A percentile compares a stretch with the other conserved stretches of the same genome.
Conservation (phyloP, 2,888 invertebrate genomes). For the Athrips mouffetella region DNA sequence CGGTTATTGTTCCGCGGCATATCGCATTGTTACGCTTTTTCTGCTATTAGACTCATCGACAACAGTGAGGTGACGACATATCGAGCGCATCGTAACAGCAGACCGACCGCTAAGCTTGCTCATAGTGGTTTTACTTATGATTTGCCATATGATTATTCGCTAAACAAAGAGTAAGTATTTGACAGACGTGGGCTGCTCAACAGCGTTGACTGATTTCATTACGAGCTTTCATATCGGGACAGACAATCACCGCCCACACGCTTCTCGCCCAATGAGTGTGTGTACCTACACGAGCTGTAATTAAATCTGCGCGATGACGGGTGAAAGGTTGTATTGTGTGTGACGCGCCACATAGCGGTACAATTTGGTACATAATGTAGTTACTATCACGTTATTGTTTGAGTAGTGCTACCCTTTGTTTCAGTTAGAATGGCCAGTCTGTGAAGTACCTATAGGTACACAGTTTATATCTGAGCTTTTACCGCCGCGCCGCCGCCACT, state of each 20-base stretch:
- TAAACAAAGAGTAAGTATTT: no score
- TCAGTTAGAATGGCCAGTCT: background rate
- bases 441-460: background rate
- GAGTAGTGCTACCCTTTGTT: background rate
- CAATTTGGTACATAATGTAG: background rate
- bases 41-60: slow-evolving; percentile 17
- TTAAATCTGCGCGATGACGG: background rate
- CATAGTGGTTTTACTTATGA: no score
- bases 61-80: no score
- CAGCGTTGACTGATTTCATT: background rate
- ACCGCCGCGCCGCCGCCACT: no score
- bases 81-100: no score
- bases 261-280: background rate
- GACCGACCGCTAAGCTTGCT: no score
- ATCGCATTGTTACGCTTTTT: slow-evolving; percentile 45
- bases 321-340: background rate
- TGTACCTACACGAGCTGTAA: background rate
- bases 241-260: slow-evolving; percentile 2
- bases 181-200: background rate
- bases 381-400: background rate
- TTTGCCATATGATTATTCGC: no score
- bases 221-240: slow-evolving; percentile 1
- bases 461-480: slow-evolving; percentile 4
- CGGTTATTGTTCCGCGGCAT: slow-evolving; percentile 17
- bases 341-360: background rate